Evolutionary conservation across 2,113 vertebrate genomes (phyloP), one percentile per base, ranked within the genome.

Genomic region (Pseudopipra pipra): DNA sequence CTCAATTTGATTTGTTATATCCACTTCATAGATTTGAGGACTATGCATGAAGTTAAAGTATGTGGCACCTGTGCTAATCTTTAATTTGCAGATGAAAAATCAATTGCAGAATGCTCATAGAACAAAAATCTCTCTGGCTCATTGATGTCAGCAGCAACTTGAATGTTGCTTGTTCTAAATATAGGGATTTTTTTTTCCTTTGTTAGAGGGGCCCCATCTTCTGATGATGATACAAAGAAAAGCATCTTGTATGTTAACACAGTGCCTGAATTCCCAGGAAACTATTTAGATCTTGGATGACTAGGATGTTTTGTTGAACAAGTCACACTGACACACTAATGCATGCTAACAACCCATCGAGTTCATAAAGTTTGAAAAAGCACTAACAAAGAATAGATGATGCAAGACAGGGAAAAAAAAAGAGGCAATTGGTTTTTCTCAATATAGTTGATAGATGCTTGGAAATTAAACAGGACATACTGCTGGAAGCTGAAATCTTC

Each of bases 341-440:
- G 54, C 51, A 55, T 51, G 51, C 21, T 93, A 94, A 86, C 43
- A 92, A 67, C 41, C 18, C 65, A 84, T 41, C 62, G 72, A 93
- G 23, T 92, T 94, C 13, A 80, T 63, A 10, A 89, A 85, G 35
- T 89, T 73, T 80, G 75, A 86, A 94, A 95, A 94, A 83, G 35
- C 33, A 47, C 33, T 51, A 62, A 85, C 58, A 93, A 93, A 95
- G 30, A 25, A 73, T 5, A 35, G 30, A 73, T 74, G 23, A 81
- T 81, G 58, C 21, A 80, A 87, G 37, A 56, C 47, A 66, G 47
- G 9, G 4, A 6, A 41, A 80, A 66, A 75, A 75, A 85, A 84
- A 30, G 3, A 14, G 78, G 23, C n/a, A 2, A 21, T 93, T 96
- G 58, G 6, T 65, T 84, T 91, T 89, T 87, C 78, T 94, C 74